phyloP scores from a whole-genome alignment of 1,140 invertebrate species.

The Cyclina sinensis region DNA sequence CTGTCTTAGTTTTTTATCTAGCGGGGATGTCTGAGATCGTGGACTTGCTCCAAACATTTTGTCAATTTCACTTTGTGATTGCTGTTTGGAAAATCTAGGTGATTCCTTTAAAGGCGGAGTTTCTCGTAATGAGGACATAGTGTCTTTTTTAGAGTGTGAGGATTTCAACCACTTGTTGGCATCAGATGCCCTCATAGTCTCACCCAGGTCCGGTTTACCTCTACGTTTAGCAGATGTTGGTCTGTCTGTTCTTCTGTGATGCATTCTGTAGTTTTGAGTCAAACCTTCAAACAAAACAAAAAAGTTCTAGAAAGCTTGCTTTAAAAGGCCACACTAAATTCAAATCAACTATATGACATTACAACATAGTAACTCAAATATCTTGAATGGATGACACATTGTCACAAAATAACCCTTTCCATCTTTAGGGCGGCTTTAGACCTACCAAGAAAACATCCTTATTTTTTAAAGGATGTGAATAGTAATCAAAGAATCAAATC shows the following conservation, averaged over 20 bases:
- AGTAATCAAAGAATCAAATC: too few relatives aligned
- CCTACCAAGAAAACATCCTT: too few relatives aligned
- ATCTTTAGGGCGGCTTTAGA: too few relatives aligned
- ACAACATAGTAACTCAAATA: too few relatives aligned
- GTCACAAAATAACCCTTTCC: too few relatives aligned
- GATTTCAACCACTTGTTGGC: constrained; percentile 53
- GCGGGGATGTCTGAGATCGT: constrained; percentile 39
- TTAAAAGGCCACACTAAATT: neutral
- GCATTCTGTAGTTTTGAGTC: constrained; percentile 48
- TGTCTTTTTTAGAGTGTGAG: constrained; percentile 23
- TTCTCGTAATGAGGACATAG: constrained; percentile 37
- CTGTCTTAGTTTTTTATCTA: constrained; percentile 35
- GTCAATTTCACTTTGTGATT: constrained; percentile 35
- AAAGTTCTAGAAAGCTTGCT: neutral
- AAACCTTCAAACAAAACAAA: constrained; percentile 22
- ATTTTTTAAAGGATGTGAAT: too few relatives aligned
- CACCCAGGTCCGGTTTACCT: constrained; percentile 35
- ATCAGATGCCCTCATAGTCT: constrained; percentile 39
- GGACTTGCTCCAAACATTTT: constrained; percentile 52
- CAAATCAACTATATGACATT: too few relatives aligned
- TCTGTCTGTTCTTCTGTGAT: constrained; percentile 23
- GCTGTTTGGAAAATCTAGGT: constrained; percentile 54
- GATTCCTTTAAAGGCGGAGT: constrained; percentile 52
- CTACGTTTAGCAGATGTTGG: constrained; percentile 55
- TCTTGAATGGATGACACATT: too few relatives aligned